Base-by-base conservation (phyloP, 2,113 vertebrate genomes). In the Scortum barcoo region DNA sequence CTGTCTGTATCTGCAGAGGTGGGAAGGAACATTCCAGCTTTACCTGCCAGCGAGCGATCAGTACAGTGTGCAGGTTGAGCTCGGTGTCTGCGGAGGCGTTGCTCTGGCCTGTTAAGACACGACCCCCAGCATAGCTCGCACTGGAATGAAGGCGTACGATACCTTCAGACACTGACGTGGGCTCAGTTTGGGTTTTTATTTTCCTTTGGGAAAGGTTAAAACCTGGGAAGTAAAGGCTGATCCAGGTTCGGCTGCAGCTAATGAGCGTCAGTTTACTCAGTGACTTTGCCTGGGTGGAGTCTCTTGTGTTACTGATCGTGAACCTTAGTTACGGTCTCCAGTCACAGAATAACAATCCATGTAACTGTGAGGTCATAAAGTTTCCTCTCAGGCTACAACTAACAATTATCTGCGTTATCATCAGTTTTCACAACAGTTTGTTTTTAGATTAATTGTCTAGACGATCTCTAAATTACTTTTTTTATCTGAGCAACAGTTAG, bases 81-180 rank as follows among this genome's bases (percentile, higher is more conserved):
- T 62, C 28, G 1, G 30, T 33, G 40, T 58, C 44, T 70, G 57
- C 14, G 17, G 0, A 38, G 38, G 22, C 26, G 8, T 22, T 24
- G 30, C 53, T 69, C 22, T 26, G 63, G 73, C 89, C 66, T 90
- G 88, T 92, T 78, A 20, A 53, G 77, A 92, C 93, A 86, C 7
- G 80, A 88, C 68, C 19, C 3, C 62, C 26, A 40, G 61, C 54
- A 48, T 14, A 58, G 44, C 72, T 72, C 63, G 3, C 48, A 7
- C 57, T 78, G 85, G 84, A 90, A 82, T 77, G 85, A 85, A 70
- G 74, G 4, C 24, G 30, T 61, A 20, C 8, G 2, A 40, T 2
- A 24, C 19, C 14, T 54, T 40, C 4, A 61, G 40, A 70, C 2
- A 36, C 36, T 30, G 17, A 57, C 8, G 3, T 36, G 3, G 50